Evolutionary conservation across 2,113 vertebrate species (phyloP), one percentile per base, ranked within the genome.

Genomic region (Centropus unirufus): DNA sequence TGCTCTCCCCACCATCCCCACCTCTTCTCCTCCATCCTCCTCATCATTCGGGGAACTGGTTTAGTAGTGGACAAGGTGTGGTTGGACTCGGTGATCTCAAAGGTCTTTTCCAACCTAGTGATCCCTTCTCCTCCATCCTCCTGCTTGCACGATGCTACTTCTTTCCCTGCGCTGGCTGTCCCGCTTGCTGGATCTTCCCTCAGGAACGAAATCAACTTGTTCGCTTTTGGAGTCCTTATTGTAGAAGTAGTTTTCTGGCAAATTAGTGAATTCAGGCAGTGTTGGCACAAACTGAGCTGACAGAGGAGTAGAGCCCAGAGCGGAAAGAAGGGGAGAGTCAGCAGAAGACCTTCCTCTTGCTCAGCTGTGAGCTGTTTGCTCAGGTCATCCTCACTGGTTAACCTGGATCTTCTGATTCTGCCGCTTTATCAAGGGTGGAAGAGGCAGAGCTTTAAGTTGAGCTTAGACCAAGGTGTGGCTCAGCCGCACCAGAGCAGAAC

Each of bases 241-340:
- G 14, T 5, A 69, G 69, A 57, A 30, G 42, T 14, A 42, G 18
- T 57, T 81, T 69, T 75, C 69, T n/a, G 15, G 19, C 42, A 69
- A 34, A 68, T 32, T 5, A 32, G 30, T 1, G 0, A 81, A 68
- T 57, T n/a, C 1, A 3, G 30, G 55, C 2, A 1, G 34, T 5
- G 3, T 61, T 44, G 42, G 32, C 36, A 39, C 23, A 44, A 82
- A 46, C 27, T 22, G 26, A 57, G 61, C 14, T 27, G 30, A 11
- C 0, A 1, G 21, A 62, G 17, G 17, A 49, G 8, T 16, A 29
- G 0, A 0, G 27, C 27, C 63, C 46, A 32, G 42, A 64, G 5
- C 4, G 19, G 36, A 82, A 42, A 44, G 69, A 75, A 69, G 11
- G 30, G 13, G 11, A 51, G 23, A 82, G 29, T 36, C 26, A 51